A percentile compares a stretch with the other conserved stretches of the same genome.
Evolutionary conservation across 2,113 vertebrate species (phyloP).

Genomic region (Lutjanus erythropterus): DNA sequence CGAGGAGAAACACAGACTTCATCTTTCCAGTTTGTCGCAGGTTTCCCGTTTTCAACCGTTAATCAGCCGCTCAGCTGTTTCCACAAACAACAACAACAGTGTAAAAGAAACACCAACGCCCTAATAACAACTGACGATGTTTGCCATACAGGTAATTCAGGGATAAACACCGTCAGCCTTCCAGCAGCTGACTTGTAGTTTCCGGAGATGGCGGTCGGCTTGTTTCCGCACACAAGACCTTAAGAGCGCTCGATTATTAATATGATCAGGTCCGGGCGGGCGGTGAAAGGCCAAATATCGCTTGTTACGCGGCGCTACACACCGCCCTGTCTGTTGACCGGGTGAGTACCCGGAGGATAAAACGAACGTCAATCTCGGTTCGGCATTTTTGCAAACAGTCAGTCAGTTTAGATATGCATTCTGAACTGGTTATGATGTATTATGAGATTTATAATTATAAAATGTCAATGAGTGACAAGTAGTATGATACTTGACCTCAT

Average conservation of each 20-base stretch:
- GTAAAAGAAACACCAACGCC: background rate
- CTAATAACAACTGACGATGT: slow-evolving; percentile 2
- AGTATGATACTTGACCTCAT: too few relatives aligned
- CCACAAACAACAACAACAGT: background rate
- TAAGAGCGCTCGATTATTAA: background rate
- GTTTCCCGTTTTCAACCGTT: background rate
- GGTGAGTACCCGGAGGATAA: accelerated
- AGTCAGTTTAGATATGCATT: background rate
- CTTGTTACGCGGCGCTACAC: too few relatives aligned
- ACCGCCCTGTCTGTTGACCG: background rate
- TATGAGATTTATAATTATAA: too few relatives aligned
- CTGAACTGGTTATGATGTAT: too few relatives aligned
- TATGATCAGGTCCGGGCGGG: background rate
- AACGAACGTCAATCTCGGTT: slow-evolving; percentile 18
- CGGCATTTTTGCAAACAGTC: background rate
- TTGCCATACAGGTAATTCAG: slow-evolving; percentile 44
- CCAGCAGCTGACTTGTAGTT: slow-evolving; percentile 69
- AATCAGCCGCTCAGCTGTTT: background rate
- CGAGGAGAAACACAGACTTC: slow-evolving; percentile 52
- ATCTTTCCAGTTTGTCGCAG: slow-evolving; percentile 45
- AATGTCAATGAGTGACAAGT: too few relatives aligned
- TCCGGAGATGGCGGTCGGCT: slow-evolving; percentile 47
- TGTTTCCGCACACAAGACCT: slow-evolving; percentile 12
- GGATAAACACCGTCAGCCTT: slow-evolving; percentile 59
- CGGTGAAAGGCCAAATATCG: background rate